phyloP scores from a whole-genome alignment of 2,888 invertebrate species.

The Heliconius aoede region DNA sequence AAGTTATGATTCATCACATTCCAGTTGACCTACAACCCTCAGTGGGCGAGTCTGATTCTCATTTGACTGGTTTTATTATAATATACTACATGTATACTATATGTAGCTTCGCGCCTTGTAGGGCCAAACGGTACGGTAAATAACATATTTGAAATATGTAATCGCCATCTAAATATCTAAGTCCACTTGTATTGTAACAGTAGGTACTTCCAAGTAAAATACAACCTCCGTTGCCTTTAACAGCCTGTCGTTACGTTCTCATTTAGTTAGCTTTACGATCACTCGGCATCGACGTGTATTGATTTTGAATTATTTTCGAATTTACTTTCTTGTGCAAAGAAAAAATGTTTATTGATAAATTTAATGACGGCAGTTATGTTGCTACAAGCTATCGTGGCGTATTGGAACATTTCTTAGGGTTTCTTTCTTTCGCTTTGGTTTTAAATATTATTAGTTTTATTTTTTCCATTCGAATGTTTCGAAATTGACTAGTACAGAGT shows the following conservation, averaged over 20 bases:
- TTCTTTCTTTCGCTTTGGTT: too few species aligned
- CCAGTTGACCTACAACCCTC: too few species aligned
- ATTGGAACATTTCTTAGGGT: too few species aligned
- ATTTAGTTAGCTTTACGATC: slow-evolving; percentile 37
- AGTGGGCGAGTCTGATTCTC: too few species aligned
- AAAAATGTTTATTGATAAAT: slow-evolving; percentile 3
- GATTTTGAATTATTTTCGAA: slow-evolving; percentile 42
- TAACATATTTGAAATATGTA: slow-evolving; percentile 12
- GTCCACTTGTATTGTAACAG: slow-evolving; percentile 6
- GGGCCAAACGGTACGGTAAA: background rate
- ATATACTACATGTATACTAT: too few species aligned
- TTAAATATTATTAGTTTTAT: too few species aligned
- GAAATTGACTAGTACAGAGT: too few species aligned
- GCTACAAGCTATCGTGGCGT: background rate
- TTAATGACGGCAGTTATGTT: background rate
- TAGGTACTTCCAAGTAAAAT: background rate
- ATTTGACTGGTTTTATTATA: too few species aligned
- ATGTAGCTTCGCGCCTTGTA: too few species aligned
- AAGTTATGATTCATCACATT: too few species aligned
- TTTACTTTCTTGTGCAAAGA: slow-evolving; percentile 30
- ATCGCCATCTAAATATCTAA: slow-evolving; percentile 7
- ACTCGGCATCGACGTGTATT: slow-evolving; percentile 28
- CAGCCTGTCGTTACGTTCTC: slow-evolving; percentile 34
- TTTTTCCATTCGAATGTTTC: too few species aligned
- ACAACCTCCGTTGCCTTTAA: slow-evolving; percentile 29